phyloP scores from a whole-genome alignment of 2,888 invertebrate species.

The Chloromyia formosa region DNA sequence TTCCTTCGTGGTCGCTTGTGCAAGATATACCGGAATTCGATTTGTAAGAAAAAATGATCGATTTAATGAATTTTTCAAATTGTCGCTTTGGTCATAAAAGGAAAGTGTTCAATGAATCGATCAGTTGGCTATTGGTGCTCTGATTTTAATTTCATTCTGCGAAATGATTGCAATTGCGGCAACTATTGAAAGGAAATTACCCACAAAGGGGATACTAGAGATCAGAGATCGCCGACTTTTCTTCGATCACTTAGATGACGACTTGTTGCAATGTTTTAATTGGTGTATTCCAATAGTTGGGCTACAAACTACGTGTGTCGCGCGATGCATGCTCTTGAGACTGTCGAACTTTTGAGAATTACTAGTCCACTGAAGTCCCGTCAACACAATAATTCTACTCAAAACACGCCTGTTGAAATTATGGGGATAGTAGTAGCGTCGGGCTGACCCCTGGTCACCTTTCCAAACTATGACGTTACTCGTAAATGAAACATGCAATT shows the following conservation, averaged over 20 bases:
- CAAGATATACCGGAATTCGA: constrained; percentile 23
- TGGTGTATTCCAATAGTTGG: too few species aligned
- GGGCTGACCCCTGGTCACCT: neutral
- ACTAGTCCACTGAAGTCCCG: too few species aligned
- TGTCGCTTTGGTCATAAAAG: constrained; percentile 39
- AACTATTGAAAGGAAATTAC: constrained; percentile 37
- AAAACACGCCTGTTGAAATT: too few species aligned
- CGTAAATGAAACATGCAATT: constrained; percentile 6
- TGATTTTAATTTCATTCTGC: constrained; percentile 42
- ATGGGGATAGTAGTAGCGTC: too few species aligned
- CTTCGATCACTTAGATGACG: too few species aligned
- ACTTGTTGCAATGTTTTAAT: too few species aligned
- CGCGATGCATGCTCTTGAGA: too few species aligned
- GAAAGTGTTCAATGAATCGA: constrained; percentile 43
- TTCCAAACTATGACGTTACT: too few species aligned
- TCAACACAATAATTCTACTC: too few species aligned
- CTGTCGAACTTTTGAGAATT: too few species aligned
- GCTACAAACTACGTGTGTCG: too few species aligned
- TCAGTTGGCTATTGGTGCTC: constrained; percentile 45
- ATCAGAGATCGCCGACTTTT: too few species aligned
- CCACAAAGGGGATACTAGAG: neutral
- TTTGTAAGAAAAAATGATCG: constrained; percentile 46
- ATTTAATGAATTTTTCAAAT: constrained; percentile 46
- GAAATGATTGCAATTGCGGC: constrained; percentile 40
- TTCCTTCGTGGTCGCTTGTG: constrained; percentile 5